These are phyloP conservation scores for Thaleichthys pacificus DNA, from an alignment of 2,797 vertebrate species.

Conservation along the genomic window DNA sequence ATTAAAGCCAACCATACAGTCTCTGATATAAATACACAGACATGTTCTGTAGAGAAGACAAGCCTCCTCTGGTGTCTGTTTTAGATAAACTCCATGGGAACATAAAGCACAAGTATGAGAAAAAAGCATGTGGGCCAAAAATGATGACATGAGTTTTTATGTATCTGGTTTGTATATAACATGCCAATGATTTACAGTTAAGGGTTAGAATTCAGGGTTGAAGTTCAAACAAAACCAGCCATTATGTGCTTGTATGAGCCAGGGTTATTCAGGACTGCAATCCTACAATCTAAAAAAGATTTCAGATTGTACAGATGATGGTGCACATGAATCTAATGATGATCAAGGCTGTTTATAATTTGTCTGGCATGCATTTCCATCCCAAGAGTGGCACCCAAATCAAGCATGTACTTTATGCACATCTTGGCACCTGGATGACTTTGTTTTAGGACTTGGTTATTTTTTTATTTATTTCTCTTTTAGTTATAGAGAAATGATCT, in stretches of 20 bases:
- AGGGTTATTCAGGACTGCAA: background rate
- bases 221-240: conserved; percentile 1
- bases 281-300: background rate
- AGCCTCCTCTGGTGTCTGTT: background rate
- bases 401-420: too few relatives aligned
- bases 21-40: too few relatives aligned
- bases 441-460: too few relatives aligned
- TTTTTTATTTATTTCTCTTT: too few relatives aligned
- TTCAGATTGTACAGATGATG: background rate
- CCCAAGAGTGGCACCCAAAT: too few relatives aligned
- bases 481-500: too few relatives aligned
- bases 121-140: background rate
- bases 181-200: background rate
- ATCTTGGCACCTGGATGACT: too few relatives aligned
- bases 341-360: too few relatives aligned
- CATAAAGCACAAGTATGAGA: background rate
- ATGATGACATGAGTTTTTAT: background rate
- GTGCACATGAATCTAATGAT: too few relatives aligned
- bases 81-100: background rate
- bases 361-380: too few relatives aligned
- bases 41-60: too few relatives aligned
- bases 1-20: too few relatives aligned
- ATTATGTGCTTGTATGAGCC: background rate
- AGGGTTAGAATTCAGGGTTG: background rate
- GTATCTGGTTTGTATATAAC: background rate